phyloP scores from a whole-genome alignment of 2,888 invertebrate genomes.

The Andrena bicolor region DNA sequence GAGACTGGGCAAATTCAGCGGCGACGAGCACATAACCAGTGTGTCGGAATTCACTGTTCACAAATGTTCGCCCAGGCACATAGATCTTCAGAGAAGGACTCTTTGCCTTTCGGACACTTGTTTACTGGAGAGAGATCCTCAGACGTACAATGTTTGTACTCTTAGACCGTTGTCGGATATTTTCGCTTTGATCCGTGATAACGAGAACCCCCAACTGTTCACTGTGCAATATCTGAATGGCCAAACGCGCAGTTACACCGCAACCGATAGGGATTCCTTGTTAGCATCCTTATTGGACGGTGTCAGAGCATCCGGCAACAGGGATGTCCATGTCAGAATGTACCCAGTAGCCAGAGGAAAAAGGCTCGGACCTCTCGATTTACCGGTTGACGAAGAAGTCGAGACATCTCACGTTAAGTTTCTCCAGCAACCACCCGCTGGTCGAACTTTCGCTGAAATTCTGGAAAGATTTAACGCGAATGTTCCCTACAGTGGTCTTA shows the following conservation, averaged over 20 bases:
- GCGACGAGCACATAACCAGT: conserved; percentile 98
- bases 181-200: conserved; percentile 95
- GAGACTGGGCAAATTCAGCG: conserved; percentile 95
- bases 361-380: conserved; percentile 95
- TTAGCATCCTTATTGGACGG: conserved; percentile 98
- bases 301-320: conserved; percentile 98
- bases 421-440: conserved; percentile 88
- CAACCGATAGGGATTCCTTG: conserved; percentile 98
- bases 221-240: conserved; percentile 97
- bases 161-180: conserved; percentile 93
- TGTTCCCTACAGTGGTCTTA: conserved; percentile 98
- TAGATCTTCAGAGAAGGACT: conserved; percentile 94
- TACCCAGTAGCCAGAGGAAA: conserved; percentile 93
- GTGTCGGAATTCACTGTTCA: conserved; percentile 98
- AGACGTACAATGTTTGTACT: conserved; percentile 97
- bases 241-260: conserved; percentile 93
- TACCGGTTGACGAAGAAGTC: conserved; percentile 97
- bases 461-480: conserved; percentile 98
- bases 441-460: conserved; percentile 91
- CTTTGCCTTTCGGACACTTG: conserved; percentile 98
- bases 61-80: conserved; percentile 93
- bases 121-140: conserved; percentile 97
- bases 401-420: conserved; percentile 96
- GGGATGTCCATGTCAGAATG: conserved; percentile 97
- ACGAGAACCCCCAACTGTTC: conserved; percentile 96